Conservation (phyloP, 2,888 invertebrate species). For the Ligdia adustata region DNA sequence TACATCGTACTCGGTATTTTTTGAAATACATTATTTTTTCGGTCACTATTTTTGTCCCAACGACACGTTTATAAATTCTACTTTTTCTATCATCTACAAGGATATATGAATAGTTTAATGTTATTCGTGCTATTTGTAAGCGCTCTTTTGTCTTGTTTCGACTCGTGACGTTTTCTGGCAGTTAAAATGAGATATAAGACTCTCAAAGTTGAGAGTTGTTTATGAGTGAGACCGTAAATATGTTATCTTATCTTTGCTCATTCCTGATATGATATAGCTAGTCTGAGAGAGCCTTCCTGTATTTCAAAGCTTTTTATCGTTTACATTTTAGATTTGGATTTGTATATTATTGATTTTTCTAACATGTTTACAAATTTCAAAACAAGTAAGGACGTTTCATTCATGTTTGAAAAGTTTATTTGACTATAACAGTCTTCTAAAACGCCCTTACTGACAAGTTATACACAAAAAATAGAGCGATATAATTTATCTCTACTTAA, state of each 20-base stretch:
- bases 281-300: conserved; percentile 50
- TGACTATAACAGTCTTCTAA: too few relatives aligned
- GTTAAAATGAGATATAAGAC: too few relatives aligned
- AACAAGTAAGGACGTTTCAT: too few relatives aligned
- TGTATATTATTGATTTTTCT: conserved; percentile 33
- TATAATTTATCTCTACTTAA: not conserved
- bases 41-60: conserved; percentile 18
- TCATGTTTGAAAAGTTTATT: too few relatives aligned
- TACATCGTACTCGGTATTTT: conserved; percentile 24
- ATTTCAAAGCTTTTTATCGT: conserved; percentile 41
- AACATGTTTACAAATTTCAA: conserved; percentile 12
- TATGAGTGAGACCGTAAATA: too few relatives aligned
- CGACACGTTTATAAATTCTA: conserved; percentile 23
- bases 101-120: conserved; percentile 11
- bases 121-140: not conserved
- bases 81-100: conserved; percentile 28
- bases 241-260: conserved; percentile 34
- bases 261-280: conserved; percentile 44
- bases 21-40: conserved; percentile 14
- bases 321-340: conserved; percentile 40
- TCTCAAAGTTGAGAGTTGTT: too few relatives aligned
- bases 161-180: too few relatives aligned
- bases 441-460: not conserved
- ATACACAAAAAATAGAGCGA: not conserved
- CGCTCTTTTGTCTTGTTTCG: too few relatives aligned